Evolutionary conservation across 2,888 invertebrate genomes (phyloP).

Genomic region (Agapetus fuscipes): DNA sequence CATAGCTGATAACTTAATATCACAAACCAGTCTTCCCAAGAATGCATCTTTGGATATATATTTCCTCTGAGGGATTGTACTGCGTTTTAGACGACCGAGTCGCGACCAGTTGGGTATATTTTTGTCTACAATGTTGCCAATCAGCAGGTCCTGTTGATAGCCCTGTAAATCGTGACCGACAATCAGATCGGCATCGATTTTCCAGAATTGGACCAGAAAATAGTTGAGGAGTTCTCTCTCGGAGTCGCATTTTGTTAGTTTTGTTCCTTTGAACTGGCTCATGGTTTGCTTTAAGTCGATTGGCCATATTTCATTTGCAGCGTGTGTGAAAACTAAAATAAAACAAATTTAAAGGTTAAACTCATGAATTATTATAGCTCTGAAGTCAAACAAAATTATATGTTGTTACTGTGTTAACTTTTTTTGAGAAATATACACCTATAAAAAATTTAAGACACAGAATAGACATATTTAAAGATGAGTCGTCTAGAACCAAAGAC

Average conservation of each 20-base stretch:
- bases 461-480: no score
- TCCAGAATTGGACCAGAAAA: conserved; percentile 77
- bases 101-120: conserved; percentile 86
- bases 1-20: conserved; percentile 84
- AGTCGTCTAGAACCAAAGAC: no score
- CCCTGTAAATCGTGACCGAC: conserved; percentile 89
- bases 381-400: no score
- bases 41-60: conserved; percentile 48
- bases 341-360: conserved; percentile 15
- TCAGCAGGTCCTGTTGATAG: conserved; percentile 83
- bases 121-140: conserved; percentile 65
- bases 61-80: conserved; percentile 48
- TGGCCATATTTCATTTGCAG: conserved; percentile 72
- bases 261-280: conserved; percentile 56
- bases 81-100: conserved; percentile 74
- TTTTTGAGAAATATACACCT: not conserved
- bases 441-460: no score
- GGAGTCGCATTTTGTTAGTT: conserved; percentile 69
- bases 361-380: no score
- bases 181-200: conserved; percentile 86
- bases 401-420: no score
- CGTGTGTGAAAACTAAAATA: conserved; percentile 68
- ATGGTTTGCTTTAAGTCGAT: conserved; percentile 67
- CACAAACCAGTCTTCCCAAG: conserved; percentile 81
- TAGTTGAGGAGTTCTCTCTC: conserved; percentile 81